A percentile compares a stretch with the other conserved stretches of the same genome.
Conservation (phyloP, 2,888 invertebrate species). For the Pollenia amentaria region DNA sequence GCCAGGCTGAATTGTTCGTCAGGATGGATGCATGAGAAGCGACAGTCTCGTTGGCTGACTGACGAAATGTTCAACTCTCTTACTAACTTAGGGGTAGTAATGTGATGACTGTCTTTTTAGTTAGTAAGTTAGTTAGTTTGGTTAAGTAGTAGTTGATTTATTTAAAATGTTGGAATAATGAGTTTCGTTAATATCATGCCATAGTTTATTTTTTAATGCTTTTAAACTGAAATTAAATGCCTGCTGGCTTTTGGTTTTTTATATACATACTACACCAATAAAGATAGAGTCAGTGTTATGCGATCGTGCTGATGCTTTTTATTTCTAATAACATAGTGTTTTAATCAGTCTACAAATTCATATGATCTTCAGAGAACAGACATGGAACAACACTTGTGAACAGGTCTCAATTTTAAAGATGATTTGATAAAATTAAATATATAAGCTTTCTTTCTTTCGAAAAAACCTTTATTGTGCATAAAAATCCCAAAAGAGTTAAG, state of each 20-base stretch:
- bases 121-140: constrained; percentile 48
- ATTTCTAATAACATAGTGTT: too few species aligned
- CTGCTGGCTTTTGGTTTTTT: background rate
- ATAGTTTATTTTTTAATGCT: background rate
- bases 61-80: constrained; percentile 18
- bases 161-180: constrained; percentile 38
- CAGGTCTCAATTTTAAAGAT: too few species aligned
- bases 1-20: constrained; percentile 23
- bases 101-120: constrained; percentile 27
- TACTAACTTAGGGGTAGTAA: background rate
- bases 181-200: constrained; percentile 46
- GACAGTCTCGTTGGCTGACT: constrained; percentile 14
- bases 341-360: too few species aligned
- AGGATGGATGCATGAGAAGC: constrained; percentile 49
- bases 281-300: too few species aligned
- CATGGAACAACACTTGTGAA: too few species aligned
- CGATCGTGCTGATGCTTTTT: too few species aligned
- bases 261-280: background rate
- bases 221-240: too few species aligned
- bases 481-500: too few species aligned
- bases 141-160: constrained; percentile 49
- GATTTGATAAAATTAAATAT: too few species aligned
- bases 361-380: too few species aligned
- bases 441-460: too few species aligned
- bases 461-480: too few species aligned